Percentiles rank a stretch among this genome's conserved stretches.
phyloP scores from a whole-genome alignment of 2,113 vertebrate genomes.

The Tupaia chinensis region DNA sequence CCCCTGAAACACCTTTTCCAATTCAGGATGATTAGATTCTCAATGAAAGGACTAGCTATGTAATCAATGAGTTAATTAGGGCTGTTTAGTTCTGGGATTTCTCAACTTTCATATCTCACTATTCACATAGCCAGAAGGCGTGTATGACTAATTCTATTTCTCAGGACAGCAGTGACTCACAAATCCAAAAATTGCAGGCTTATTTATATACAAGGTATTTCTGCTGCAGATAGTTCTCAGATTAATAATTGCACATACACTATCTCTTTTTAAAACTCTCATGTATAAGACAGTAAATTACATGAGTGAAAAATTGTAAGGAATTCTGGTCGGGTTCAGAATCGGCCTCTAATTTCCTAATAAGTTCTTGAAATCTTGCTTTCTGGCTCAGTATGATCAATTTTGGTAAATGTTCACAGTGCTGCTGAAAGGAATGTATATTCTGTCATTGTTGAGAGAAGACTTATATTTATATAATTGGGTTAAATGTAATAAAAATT shows the following conservation, averaged over 20 bases:
- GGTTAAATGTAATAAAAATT: neutral
- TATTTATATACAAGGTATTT: neutral
- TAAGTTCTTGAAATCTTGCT: neutral
- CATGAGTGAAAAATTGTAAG: neutral
- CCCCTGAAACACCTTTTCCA: neutral
- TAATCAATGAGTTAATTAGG: neutral
- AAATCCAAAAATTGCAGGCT: neutral
- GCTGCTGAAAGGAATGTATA: neutral
- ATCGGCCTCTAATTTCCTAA: neutral
- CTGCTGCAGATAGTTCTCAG: neutral
- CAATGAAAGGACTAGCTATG: neutral
- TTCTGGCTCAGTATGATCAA: neutral
- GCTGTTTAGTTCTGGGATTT: neutral
- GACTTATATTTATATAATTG: neutral
- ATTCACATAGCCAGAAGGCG: neutral
- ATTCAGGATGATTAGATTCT: neutral
- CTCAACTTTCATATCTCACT: neutral
- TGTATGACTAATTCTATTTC: neutral
- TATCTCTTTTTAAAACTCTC: neutral
- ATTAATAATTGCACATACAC: neutral
- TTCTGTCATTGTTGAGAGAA: neutral
- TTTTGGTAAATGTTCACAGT: neutral
- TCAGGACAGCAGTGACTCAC: neutral
- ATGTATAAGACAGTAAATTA: neutral
- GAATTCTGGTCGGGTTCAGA: neutral